Evolutionary conservation across 2,888 invertebrate genomes (phyloP).

Genomic region (Rosalia funebris): DNA sequence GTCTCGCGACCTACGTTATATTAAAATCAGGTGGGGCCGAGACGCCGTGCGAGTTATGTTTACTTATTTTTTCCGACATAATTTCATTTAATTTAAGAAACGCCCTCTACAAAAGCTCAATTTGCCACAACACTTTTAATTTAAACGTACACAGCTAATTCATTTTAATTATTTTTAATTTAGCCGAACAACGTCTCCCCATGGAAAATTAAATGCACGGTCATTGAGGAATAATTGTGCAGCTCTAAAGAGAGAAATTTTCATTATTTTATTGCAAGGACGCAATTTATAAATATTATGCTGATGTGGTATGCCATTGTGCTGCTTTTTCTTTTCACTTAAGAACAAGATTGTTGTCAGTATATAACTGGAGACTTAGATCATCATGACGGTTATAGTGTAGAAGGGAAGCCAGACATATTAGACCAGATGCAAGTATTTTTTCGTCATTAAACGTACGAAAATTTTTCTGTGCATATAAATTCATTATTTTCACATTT

Average conservation of each 20-base stretch:
- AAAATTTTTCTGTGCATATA: no score
- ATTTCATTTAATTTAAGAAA: slow-evolving; percentile 10
- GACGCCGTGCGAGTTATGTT: slow-evolving; percentile 19
- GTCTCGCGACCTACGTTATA: slow-evolving; percentile 14
- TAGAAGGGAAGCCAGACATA: no score
- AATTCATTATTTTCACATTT: no score
- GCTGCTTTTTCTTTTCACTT: no score
- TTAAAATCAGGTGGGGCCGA: slow-evolving; percentile 17
- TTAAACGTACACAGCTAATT: slow-evolving; percentile 6
- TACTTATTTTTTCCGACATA: slow-evolving; percentile 13
- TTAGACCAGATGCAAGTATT: no score
- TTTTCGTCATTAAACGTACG: no score
- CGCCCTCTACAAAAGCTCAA: slow-evolving; percentile 4
- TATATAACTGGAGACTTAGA: no score
- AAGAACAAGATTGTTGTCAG: no score
- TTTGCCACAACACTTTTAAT: slow-evolving; percentile 10
- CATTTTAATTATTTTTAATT: slow-evolving; percentile 10
- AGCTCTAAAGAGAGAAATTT: background rate
- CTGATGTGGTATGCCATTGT: no score
- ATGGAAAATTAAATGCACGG: slow-evolving; percentile 12
- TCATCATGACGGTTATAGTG: no score
- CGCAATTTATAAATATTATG: background rate
- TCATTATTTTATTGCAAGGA: slow-evolving; percentile 1
- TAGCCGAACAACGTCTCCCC: slow-evolving; percentile 7
- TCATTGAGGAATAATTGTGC: slow-evolving; percentile 3